These are phyloP conservation scores for Acanthiza pusilla DNA, from an alignment of 2,797 vertebrate species.

Conservation along the genomic window DNA sequence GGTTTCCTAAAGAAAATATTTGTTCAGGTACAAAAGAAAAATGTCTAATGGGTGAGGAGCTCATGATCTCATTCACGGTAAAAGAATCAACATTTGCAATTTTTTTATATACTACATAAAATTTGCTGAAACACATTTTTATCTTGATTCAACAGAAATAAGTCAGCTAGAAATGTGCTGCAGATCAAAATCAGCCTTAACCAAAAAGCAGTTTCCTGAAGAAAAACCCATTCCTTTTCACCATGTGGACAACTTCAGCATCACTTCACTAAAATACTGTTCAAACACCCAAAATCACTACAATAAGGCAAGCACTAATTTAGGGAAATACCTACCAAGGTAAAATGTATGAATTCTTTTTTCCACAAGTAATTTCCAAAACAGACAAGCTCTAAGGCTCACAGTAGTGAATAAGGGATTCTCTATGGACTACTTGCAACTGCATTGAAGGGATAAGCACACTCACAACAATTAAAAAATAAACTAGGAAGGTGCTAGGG, in stretches of 20 bases:
- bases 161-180: not conserved
- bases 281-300: not conserved
- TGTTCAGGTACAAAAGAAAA: not conserved
- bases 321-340: not conserved
- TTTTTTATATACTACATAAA: not conserved
- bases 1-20: not conserved
- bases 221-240: not conserved
- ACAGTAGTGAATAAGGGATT: not conserved
- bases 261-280: not conserved
- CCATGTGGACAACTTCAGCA: not conserved
- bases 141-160: not conserved
- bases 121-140: not conserved
- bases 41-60: not conserved
- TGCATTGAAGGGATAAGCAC: not conserved
- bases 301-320: not conserved
- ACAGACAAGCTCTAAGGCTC: not conserved
- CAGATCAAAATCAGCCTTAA: not conserved
- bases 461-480: not conserved
- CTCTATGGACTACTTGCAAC: not conserved
- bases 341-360: not conserved
- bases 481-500: not conserved
- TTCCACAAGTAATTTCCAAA: not conserved
- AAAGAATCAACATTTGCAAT: not conserved
- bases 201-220: not conserved
- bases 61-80: not conserved